Conservation (phyloP, 2,888 invertebrate genomes). For the Parasteatoda lunata region DNA sequence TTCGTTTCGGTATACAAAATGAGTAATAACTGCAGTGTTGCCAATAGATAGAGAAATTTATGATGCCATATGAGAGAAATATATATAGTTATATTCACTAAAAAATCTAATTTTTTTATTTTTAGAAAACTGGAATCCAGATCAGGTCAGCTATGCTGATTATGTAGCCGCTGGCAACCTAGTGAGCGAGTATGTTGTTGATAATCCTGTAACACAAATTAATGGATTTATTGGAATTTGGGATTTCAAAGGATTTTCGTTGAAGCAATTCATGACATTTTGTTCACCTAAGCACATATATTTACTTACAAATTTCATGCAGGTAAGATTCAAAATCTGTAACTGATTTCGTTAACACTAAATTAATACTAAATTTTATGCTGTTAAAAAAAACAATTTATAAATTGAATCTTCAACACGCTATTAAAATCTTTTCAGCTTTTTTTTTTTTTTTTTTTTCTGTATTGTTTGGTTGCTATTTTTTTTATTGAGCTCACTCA, state of each 20-base stretch:
- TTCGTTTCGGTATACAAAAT: too few relatives aligned
- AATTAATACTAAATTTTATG: too few relatives aligned
- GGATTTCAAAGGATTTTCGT: slow-evolving; percentile 34
- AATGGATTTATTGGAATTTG: slow-evolving; percentile 46
- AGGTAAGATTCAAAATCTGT: slow-evolving; percentile 12
- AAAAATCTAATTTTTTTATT: not conserved
- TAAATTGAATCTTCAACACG: too few relatives aligned
- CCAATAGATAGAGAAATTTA: too few relatives aligned
- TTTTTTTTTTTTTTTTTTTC: too few relatives aligned
- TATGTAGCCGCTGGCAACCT: slow-evolving; percentile 38
- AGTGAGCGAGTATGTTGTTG: slow-evolving; percentile 24
- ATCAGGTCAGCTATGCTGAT: slow-evolving; percentile 16
- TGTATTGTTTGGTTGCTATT: too few relatives aligned
- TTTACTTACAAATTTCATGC: slow-evolving; percentile 25
- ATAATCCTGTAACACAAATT: slow-evolving; percentile 45
- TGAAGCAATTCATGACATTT: slow-evolving; percentile 32
- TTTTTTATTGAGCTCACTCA: too few relatives aligned
- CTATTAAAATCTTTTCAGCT: too few relatives aligned
- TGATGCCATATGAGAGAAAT: too few relatives aligned
- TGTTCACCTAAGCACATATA: slow-evolving; percentile 16
- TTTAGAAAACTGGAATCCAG: slow-evolving; percentile 26
- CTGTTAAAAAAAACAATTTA: too few relatives aligned
- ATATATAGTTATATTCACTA: too few relatives aligned
- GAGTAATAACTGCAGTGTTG: too few relatives aligned
- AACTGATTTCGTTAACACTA: not conserved